Evolutionary conservation across 2,113 vertebrate genomes (phyloP).

Genomic region (Psephotus haematonotus): DNA sequence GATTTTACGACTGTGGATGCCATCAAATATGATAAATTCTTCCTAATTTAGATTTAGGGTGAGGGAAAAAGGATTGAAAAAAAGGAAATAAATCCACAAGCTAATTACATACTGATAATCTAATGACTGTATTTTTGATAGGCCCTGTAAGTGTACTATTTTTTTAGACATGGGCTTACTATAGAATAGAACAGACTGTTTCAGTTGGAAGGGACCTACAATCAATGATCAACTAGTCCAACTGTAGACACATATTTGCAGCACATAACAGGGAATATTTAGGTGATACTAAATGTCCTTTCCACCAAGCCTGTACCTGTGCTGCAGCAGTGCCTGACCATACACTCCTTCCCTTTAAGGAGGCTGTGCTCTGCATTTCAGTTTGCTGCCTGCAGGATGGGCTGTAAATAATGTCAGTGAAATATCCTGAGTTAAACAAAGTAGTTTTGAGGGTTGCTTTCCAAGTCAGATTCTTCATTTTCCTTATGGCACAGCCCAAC

Average conservation of each 20-base stretch:
- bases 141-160: background rate
- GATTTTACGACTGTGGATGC: background rate
- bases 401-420: background rate
- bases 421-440: background rate
- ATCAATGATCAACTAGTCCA: background rate
- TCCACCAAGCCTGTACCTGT: background rate
- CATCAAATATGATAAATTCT: background rate
- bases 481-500: background rate
- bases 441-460: background rate
- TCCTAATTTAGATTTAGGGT: background rate
- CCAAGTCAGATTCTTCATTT: background rate
- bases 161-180: background rate
- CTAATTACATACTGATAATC: background rate
- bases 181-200: background rate
- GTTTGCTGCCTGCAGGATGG: background rate
- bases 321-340: background rate
- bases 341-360: accelerated
- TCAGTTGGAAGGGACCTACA: background rate
- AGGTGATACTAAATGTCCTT: background rate
- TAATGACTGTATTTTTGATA: background rate
- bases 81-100: background rate
- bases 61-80: background rate
- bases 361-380: background rate
- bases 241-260: background rate
- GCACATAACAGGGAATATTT: background rate